Evolutionary conservation across 2,888 invertebrate genomes (phyloP).

Genomic region (Helicoverpa assulta): DNA sequence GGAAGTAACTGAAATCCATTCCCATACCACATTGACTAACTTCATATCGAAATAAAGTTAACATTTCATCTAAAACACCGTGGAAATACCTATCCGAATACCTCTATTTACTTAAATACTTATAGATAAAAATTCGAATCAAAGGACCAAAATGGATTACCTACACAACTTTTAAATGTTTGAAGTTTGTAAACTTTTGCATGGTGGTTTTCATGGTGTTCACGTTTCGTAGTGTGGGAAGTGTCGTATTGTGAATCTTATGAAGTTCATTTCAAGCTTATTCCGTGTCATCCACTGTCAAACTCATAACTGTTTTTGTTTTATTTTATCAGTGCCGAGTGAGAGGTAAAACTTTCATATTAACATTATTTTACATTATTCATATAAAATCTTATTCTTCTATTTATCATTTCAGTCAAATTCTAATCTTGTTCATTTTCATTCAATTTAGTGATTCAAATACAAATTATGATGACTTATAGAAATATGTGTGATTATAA

Average conservation of each 20-base stretch:
- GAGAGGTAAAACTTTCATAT: slow-evolving; percentile 78
- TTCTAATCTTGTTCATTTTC: neutral
- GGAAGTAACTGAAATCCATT: slow-evolving; percentile 47
- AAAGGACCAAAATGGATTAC: neutral
- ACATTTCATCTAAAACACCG: neutral
- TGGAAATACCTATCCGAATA: slow-evolving; percentile 20
- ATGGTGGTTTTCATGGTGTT: slow-evolving; percentile 13
- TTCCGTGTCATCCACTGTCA: slow-evolving; percentile 75
- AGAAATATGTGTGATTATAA: too few species aligned
- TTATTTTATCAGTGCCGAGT: slow-evolving; percentile 80
- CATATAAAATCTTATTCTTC: neutral
- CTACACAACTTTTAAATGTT: neutral
- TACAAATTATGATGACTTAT: too few species aligned
- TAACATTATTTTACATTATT: slow-evolving; percentile 52
- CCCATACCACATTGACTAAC: slow-evolving; percentile 54
- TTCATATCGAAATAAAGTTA: slow-evolving; percentile 27
- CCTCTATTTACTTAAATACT: neutral
- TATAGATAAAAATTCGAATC: neutral
- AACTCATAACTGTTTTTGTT: slow-evolving; percentile 75
- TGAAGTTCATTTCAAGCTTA: slow-evolving; percentile 76
- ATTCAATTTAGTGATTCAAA: too few species aligned
- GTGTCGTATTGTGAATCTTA: slow-evolving; percentile 46
- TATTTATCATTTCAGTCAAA: neutral
- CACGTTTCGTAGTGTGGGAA: slow-evolving; percentile 54
- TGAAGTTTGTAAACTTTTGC: too few species aligned